Base-by-base conservation (phyloP, 2,888 invertebrate species). In the Alsophila aescularia region DNA sequence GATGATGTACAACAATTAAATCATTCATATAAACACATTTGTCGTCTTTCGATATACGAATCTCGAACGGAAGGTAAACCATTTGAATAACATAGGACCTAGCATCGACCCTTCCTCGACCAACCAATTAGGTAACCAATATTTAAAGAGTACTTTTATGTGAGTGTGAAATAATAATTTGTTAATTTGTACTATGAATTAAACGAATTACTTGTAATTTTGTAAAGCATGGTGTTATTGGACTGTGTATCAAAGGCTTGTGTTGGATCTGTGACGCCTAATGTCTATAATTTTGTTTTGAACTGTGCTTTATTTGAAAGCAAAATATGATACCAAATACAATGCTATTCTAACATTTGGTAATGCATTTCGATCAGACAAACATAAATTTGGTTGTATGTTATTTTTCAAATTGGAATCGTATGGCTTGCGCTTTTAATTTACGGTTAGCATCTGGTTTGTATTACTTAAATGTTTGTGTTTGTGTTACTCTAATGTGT, bases 61-160 rank as follows among this genome's bases (percentile, higher is more conserved):
- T 9, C 15, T 24, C 14, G 13, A 37, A 36, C 42, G 21, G 37
- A 51, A 43, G 15, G 15, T 43, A 24, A 35, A 45, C 12, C 1
- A 8, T 4, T 32, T n/a, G 13, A 54, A 54, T 36, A 32, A 47
- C 66, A 64, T 65, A 58, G 62, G 69, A 69, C 61, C 69, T 66
- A 74, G 69, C 60, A 72, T 67, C 53, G 57, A 66, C 54, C 69
- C 68, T 55, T 67, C 69, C 45, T 50, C 65, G 50, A 58, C 62
- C 49, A 48, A 43, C 55, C 59, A 60, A 69, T 58, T 49, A 29
- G 14, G 58, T 64, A 58, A 61, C 24, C 60, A 37, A 48, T 52
- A 56, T 32, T 51, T 13, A 42, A 56, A 45, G 41, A 45, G 51
- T 56, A 54, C 40, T 60, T 43, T 56, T 42, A 59, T 64, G 58